Evolutionary conservation across 2,888 invertebrate genomes (phyloP).

Genomic region (Agrotis clavis): DNA sequence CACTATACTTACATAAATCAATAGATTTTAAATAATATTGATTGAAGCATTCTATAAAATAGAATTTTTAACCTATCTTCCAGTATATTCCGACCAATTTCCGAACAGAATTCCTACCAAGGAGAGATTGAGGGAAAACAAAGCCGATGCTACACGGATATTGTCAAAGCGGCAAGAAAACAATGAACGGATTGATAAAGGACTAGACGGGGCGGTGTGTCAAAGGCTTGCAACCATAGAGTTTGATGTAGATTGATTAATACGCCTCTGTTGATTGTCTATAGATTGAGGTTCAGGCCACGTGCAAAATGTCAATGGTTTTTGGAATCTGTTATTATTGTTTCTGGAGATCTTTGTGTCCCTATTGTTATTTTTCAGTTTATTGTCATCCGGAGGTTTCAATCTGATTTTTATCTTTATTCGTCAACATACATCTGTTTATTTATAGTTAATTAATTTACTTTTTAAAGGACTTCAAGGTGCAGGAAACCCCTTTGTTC

Average conservation of each 20-base stretch:
- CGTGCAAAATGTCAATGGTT: constrained; percentile 9
- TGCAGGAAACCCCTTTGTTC: constrained; percentile 1
- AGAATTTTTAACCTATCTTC: background rate
- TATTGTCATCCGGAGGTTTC: background rate
- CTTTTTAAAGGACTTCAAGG: background rate
- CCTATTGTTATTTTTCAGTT: background rate
- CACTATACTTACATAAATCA: too few relatives aligned
- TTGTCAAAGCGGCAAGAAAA: constrained; percentile 37
- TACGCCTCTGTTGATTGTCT: constrained; percentile 16
- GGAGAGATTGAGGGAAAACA: constrained; percentile 9
- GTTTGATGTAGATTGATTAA: constrained; percentile 36
- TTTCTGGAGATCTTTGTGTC: background rate
- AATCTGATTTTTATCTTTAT: background rate
- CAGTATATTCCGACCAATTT: constrained; percentile 1
- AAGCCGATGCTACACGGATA: constrained; percentile 23
- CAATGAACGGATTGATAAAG: constrained; percentile 47
- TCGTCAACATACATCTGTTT: background rate
- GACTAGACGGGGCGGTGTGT: constrained; percentile 7
- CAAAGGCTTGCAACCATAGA: constrained; percentile 9
- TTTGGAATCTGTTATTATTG: background rate
- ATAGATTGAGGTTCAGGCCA: constrained; percentile 14
- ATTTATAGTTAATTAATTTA: background rate
- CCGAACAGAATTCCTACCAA: constrained; percentile 4
- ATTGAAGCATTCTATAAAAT: background rate
- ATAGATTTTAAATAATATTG: background rate